phyloP scores from a whole-genome alignment of 2,797 vertebrate genomes.

The Aplochiton taeniatus region DNA sequence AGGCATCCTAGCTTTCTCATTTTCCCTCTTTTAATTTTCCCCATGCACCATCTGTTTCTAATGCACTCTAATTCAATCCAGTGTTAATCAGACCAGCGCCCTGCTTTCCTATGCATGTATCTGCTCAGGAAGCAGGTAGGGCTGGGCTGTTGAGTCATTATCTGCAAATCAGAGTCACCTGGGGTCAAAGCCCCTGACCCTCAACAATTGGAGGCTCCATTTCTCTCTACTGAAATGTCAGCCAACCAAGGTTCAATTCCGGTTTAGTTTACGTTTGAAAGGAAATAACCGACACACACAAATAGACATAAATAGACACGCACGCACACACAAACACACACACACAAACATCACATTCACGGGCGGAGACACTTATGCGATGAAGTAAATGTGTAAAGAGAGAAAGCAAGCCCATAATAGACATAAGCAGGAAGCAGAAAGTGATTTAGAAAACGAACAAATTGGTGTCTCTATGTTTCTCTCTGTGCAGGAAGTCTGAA shows the following conservation, averaged over 20 bases:
- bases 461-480: too few relatives aligned
- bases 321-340: background rate
- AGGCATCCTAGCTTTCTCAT: background rate
- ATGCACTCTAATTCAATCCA: constrained; percentile 37
- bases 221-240: background rate
- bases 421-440: too few relatives aligned
- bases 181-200: background rate
- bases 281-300: background rate
- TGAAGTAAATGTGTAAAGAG: background rate
- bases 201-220: constrained; percentile 4
- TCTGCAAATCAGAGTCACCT: too few relatives aligned
- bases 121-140: constrained; percentile 27
- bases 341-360: constrained; percentile 10
- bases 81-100: constrained; percentile 41
- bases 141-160: background rate
- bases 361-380: background rate
- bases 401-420: too few relatives aligned
- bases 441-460: too few relatives aligned
- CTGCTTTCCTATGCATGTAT: constrained; percentile 25
- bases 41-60: constrained; percentile 47
- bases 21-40: constrained; percentile 20
- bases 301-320: background rate
- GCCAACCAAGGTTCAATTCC: too few relatives aligned
- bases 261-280: too few relatives aligned
- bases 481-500: constrained; percentile 59